Evolutionary conservation across 2,113 vertebrate species (phyloP), one percentile per base, ranked within the genome.

Genomic region (Centrocercus urophasianus): DNA sequence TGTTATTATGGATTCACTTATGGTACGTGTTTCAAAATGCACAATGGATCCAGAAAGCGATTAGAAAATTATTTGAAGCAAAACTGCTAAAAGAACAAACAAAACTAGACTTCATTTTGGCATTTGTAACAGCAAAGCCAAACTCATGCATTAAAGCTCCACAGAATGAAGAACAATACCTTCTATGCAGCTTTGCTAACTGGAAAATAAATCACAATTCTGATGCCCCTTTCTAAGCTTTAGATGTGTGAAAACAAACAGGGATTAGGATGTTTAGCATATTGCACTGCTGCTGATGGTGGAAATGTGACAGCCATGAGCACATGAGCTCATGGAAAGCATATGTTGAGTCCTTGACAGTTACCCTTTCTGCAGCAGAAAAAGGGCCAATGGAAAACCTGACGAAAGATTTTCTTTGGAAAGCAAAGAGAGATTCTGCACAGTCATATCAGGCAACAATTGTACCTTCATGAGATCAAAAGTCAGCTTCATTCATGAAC

Each of bases 141-240:
- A 71, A 15, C 14, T 43, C 22, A 7, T 1, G 24, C 30, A 54
- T 59, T 66, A 54, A 34, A 36, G 60, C 87, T 42, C 24, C 70
- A 85, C 72, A 52, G 71, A 76, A 21, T 6, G 6, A n/a, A 91
- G 78, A 96, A 90, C 36, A 95, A 89, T 92, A 52, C 25, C 48
- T 66, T 65, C 40, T 13, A 32, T 8, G 19, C 63, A 69, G 63
- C 28, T n/a, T 52, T 63, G 88, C 72, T 64, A 63, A 79, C 38
- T 50, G 72, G 50, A 79, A 90, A 76, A 89, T 42, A 77, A 65
- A 83, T 22, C 6, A 1, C n/a, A 76, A 83, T 83, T 81, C 60
- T 42, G 32, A 6, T 25, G 34, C 36, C 50, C 12, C 81, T 86
- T 48, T 30, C 88, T 74, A 71, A 43, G 7, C 12, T 90, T 79